Evolutionary conservation across 2,797 vertebrate genomes (phyloP).

Genomic region (Lophius americanus): DNA sequence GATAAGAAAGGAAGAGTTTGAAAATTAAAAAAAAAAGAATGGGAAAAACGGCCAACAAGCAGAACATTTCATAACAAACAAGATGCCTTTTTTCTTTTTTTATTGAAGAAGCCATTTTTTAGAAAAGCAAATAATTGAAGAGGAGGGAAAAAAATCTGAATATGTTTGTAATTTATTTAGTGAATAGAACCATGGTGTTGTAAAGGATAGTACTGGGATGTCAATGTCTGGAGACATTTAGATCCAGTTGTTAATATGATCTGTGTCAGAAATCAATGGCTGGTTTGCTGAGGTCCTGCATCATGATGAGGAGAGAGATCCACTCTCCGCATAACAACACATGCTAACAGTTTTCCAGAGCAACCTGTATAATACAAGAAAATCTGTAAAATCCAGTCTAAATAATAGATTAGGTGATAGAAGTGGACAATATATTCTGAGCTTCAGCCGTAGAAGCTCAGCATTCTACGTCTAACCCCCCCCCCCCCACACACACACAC

Average conservation of each 20-base stretch:
- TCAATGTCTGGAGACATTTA: conserved; percentile 47
- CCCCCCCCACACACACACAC: too few relatives aligned
- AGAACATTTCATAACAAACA: background rate
- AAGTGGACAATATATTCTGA: conserved; percentile 32
- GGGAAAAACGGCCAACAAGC: conserved; percentile 15
- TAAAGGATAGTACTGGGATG: conserved; percentile 15
- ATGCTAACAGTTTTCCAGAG: background rate
- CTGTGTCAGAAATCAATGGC: conserved; percentile 63
- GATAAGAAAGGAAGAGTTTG: too few relatives aligned
- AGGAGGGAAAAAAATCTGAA: background rate
- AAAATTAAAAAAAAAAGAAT: too few relatives aligned
- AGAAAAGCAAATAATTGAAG: too few relatives aligned
- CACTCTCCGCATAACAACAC: conserved; percentile 24
- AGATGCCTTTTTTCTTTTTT: too few relatives aligned
- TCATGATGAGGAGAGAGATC: conserved; percentile 18
- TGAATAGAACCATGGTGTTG: too few relatives aligned
- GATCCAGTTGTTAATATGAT: conserved; percentile 65
- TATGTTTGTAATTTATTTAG: too few relatives aligned
- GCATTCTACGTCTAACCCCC: too few relatives aligned
- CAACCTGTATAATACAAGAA: background rate
- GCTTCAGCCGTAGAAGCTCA: conserved; percentile 19
- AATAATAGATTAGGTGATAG: background rate
- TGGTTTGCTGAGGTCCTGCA: conserved; percentile 45
- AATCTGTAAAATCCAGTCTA: too few relatives aligned
- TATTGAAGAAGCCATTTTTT: too few relatives aligned